Base-by-base conservation (phyloP, 1,140 invertebrate genomes). In the Gonatopus flavifemur region DNA sequence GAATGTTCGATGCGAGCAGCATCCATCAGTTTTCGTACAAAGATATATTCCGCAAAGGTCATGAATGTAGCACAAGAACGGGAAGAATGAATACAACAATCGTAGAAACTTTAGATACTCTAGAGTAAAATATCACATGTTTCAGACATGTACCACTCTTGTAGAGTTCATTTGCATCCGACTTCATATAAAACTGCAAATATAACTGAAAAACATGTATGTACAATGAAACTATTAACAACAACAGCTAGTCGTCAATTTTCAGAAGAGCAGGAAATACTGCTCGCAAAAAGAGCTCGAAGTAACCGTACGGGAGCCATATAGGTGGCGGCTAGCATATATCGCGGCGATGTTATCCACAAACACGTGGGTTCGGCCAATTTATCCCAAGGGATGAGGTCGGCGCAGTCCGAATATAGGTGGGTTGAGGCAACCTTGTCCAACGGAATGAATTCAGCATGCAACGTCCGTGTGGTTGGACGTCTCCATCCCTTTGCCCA, bases 291-390 rank as follows among this genome's bases (percentile, higher is more conserved):
- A 67, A 69, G 61, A 59, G 49, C 41, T 48, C 36, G 45, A 30
- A 45, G 52, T 46, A 35, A 48, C 39, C 43, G 56, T 38, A 48
- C 39, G 37, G 53, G 41, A 50, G 57, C 52, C 51, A 61, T 62
- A 64, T n/a, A n/a, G n/a, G n/a, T n/a, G n/a, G n/a, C n/a, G 62
- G 49, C 52, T 56, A 55, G 54, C 63, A 59, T 67, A 74, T 74
- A 73, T 73, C 69, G 65, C 64, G 54, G 57, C 66, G 58, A 73
- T 75, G 72, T 74, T 75, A 72, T 71, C 64, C 69, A 62, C 70
- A 71, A 76, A 77, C 70, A 77, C 67, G 64, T 61, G 68, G 66
- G 65, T 69, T 69, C 59, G 70, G 64, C 69, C 72, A 75, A 77
- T 77, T 76, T 73, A 77, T 76, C 72, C 71, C 69, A 64, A 68